A percentile compares a stretch with the other conserved stretches of the same genome.
Conservation (phyloP, 2,888 invertebrate genomes). For the Oithona nana region DNA sequence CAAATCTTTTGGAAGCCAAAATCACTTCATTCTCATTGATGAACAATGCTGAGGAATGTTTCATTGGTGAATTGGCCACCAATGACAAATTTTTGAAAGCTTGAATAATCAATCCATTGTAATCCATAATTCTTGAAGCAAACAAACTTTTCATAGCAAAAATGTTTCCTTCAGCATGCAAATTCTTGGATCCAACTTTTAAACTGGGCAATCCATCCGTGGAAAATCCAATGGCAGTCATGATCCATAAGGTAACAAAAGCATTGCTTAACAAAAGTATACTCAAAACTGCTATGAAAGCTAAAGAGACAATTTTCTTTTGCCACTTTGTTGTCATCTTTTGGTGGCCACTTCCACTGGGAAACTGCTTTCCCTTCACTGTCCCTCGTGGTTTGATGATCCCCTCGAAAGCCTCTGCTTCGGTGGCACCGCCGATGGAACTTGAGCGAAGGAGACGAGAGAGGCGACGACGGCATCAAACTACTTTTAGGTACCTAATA, state of each 20-base stretch:
- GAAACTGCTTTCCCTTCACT: not conserved
- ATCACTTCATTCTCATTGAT: not conserved
- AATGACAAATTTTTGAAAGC: not conserved
- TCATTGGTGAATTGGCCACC: not conserved
- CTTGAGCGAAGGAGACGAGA: no score
- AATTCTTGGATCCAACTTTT: not conserved
- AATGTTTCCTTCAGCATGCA: not conserved
- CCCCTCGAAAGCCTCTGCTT: no score
- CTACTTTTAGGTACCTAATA: no score
- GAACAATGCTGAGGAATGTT: not conserved
- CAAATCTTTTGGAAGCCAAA: not conserved
- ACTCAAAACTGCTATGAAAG: not conserved
- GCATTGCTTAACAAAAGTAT: not conserved
- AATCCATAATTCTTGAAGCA: not conserved
- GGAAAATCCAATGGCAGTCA: not conserved
- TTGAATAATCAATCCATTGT: not conserved
- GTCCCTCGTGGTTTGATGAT: not conserved
- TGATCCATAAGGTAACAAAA: conserved; percentile 8
- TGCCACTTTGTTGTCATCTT: not conserved
- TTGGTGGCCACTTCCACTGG: not conserved
- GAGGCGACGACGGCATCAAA: no score
- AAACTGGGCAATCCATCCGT: not conserved
- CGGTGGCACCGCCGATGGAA: no score
- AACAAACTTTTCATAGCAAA: not conserved
- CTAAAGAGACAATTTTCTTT: not conserved